Conservation (phyloP, 30 jellyfish, hydroid and myxozoan genomes). For the Catostylus mosaicus region DNA sequence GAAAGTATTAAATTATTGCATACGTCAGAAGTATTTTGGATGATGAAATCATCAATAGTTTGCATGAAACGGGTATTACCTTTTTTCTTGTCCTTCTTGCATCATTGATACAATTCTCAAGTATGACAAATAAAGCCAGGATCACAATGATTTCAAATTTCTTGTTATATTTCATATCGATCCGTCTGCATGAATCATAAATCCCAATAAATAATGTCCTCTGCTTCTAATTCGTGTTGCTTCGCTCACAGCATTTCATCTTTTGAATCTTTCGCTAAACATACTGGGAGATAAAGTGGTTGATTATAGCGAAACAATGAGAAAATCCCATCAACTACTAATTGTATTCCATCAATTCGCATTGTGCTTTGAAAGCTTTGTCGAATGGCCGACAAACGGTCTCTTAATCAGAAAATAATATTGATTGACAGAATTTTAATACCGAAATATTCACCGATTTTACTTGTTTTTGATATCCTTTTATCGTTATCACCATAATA, state of each 20-base stretch:
- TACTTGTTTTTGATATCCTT: background rate
- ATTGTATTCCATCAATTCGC: conserved; percentile 12
- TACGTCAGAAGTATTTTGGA: no score
- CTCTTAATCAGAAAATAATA: background rate
- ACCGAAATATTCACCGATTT: conserved; percentile 3
- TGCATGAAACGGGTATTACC: background rate
- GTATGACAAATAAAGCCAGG: background rate
- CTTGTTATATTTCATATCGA: background rate
- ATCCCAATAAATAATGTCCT: no score
- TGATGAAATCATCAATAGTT: background rate
- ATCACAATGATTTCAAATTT: background rate
- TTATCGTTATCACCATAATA: background rate
- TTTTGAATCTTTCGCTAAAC: background rate
- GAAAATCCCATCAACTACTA: conserved; percentile 5
- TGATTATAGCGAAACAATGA: conserved; percentile 26
- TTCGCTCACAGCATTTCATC: conserved; percentile 4
- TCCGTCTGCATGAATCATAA: no score
- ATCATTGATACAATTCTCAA: background rate
- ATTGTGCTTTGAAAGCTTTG: background rate
- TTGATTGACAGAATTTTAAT: background rate
- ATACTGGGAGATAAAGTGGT: conserved; percentile 39
- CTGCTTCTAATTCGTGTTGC: conserved; percentile 14
- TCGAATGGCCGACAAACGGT: conserved; percentile 13
- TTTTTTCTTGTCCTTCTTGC: conserved; percentile 6
- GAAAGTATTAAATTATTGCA: no score